phyloP scores from a whole-genome alignment of 2,113 vertebrate species.

The Sprattus sprattus region DNA sequence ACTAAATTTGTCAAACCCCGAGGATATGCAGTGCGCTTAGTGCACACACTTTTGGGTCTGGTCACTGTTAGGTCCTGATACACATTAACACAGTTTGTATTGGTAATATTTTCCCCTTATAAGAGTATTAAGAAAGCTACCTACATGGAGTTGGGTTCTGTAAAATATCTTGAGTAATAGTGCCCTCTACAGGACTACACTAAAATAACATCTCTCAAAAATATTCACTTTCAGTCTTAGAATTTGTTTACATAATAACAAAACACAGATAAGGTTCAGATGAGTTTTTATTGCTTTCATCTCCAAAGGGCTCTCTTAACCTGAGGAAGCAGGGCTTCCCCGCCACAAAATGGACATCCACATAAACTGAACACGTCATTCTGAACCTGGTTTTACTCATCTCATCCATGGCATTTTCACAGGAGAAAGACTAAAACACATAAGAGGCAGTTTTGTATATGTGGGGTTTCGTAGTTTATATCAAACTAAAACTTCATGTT shows the following conservation, averaged over 20 bases:
- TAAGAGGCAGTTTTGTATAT: slow-evolving; percentile 39
- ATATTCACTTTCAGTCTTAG: neutral
- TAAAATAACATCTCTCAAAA: neutral
- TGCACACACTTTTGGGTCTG: neutral
- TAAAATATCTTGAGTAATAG: slow-evolving; percentile 36
- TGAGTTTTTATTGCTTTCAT: slow-evolving; percentile 72
- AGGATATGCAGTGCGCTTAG: neutral
- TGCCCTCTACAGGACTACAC: slow-evolving; percentile 59
- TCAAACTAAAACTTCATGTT: slow-evolving; percentile 37
- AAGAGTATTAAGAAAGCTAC: too few relatives aligned
- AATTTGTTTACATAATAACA: neutral
- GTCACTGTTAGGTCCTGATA: neutral
- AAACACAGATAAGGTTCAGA: slow-evolving; percentile 45
- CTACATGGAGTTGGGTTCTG: neutral
- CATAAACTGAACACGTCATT: neutral
- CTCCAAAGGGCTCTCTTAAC: slow-evolving; percentile 64
- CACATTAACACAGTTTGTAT: neutral
- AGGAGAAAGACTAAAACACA: slow-evolving; percentile 1
- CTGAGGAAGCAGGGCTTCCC: slow-evolving; percentile 27
- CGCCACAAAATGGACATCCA: slow-evolving; percentile 23
- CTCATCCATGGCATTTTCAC: slow-evolving; percentile 11
- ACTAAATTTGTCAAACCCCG: neutral
- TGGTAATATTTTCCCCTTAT: too few relatives aligned
- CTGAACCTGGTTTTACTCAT: neutral
- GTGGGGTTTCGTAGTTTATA: slow-evolving; percentile 33